Evolutionary conservation across 2,797 vertebrate genomes (phyloP).

Genomic region (Epinephelus coioides): DNA sequence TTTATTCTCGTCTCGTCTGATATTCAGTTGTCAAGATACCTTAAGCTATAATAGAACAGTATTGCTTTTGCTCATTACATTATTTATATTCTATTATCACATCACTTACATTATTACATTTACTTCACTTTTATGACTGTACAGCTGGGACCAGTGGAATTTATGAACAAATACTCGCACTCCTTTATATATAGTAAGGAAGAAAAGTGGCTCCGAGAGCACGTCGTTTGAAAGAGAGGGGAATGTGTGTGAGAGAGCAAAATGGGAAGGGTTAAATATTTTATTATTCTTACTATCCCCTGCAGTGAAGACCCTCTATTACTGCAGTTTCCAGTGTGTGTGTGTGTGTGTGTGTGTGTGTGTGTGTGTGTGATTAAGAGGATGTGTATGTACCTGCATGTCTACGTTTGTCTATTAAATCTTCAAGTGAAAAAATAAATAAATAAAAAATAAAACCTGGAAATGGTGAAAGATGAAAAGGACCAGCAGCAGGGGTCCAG

Average conservation of each 20-base stretch:
- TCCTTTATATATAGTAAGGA: constrained; percentile 7
- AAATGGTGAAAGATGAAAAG: constrained; percentile 1
- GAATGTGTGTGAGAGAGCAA: constrained; percentile 16
- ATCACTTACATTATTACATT: constrained; percentile 29
- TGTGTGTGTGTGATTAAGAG: neutral
- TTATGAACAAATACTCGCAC: constrained; percentile 25
- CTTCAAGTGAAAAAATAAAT: too few species aligned
- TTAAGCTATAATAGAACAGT: neutral
- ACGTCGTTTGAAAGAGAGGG: constrained; percentile 3
- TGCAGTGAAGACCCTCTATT: constrained; percentile 56
- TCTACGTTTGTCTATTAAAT: neutral
- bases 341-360: neutral
- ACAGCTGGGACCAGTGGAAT: constrained; percentile 24
- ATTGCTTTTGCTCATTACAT: constrained; percentile 11
- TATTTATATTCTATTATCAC: constrained; percentile 36
- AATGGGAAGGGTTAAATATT: constrained; percentile 62
- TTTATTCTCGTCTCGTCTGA: neutral
- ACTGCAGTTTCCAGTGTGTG: constrained; percentile 15
- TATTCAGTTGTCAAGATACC: neutral
- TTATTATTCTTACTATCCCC: constrained; percentile 51
- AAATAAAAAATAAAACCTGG: neutral
- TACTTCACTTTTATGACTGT: constrained; percentile 29
- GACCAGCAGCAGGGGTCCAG: neutral
- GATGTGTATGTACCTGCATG: neutral
- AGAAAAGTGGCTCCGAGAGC: constrained; percentile 5